These are phyloP conservation scores for Lithobates pipiens DNA, from an alignment of 2,797 vertebrate species.

Conservation along the genomic window DNA sequence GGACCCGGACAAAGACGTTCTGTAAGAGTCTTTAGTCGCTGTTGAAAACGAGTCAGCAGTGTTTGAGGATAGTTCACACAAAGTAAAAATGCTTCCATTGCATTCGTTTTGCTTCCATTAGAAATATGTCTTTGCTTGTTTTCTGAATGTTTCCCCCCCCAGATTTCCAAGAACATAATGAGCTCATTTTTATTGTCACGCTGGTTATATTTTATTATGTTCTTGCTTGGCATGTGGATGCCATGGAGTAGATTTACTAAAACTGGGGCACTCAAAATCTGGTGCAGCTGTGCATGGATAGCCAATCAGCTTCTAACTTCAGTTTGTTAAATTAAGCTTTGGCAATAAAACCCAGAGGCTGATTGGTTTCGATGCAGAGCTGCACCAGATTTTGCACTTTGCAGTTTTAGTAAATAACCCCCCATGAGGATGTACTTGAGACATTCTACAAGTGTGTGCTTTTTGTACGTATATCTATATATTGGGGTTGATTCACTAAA, in stretches of 20 bases:
- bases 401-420: too few species aligned
- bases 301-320: too few species aligned
- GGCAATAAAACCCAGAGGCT: too few species aligned
- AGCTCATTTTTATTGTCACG: constrained; percentile 11
- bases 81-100: not conserved
- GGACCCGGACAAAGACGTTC: constrained; percentile 41
- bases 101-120: not conserved
- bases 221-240: constrained; percentile 29
- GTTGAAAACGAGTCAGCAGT: not conserved
- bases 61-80: constrained; percentile 27
- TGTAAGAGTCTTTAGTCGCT: constrained; percentile 24
- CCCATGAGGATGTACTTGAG: not conserved
- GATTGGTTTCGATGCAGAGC: too few species aligned
- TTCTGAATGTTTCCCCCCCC: not conserved
- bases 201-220: constrained; percentile 14
- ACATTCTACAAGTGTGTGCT: not conserved
- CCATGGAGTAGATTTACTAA: not conserved
- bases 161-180: constrained; percentile 18
- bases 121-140: constrained; percentile 32
- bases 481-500: not conserved
- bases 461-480: not conserved
- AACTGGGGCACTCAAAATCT: too few species aligned
- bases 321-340: too few species aligned
- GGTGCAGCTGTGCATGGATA: too few species aligned
- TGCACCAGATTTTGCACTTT: too few species aligned